phyloP scores from a whole-genome alignment of 1,140 invertebrate species.

The Drosophila pallidifrons region DNA sequence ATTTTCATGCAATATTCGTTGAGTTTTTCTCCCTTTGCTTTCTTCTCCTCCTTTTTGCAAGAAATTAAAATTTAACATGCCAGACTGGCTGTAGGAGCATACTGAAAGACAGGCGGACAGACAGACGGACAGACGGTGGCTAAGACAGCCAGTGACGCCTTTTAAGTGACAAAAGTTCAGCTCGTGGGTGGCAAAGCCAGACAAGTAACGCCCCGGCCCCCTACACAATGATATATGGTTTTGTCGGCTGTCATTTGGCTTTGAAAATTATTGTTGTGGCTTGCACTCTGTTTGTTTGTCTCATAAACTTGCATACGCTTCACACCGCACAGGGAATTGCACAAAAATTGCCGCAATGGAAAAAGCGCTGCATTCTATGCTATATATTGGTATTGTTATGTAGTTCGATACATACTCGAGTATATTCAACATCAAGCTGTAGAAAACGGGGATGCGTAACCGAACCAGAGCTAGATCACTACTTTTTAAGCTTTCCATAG shows the following conservation, averaged over 20 bases:
- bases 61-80: constrained; percentile 70
- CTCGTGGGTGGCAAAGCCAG: constrained; percentile 79
- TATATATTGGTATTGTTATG: too few species aligned
- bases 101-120: not conserved
- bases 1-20: constrained; percentile 30
- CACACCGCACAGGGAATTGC: not conserved
- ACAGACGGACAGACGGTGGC: constrained; percentile 58
- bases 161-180: constrained; percentile 80
- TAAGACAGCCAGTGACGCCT: constrained; percentile 76
- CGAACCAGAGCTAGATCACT: too few species aligned
- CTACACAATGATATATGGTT: constrained; percentile 78
- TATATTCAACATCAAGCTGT: too few species aligned
- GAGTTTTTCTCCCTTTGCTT: not conserved
- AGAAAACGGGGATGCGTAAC: too few species aligned
- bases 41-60: constrained; percentile 28
- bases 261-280: constrained; percentile 80
- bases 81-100: constrained; percentile 14
- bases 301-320: constrained; percentile 15
- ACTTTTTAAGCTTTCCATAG: too few species aligned
- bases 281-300: constrained; percentile 63
- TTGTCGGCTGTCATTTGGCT: constrained; percentile 81
- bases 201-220: constrained; percentile 60
- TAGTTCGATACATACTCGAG: not conserved
- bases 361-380: not conserved
- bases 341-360: not conserved